These are phyloP conservation scores for Chloropsis cyanopogon DNA, from an alignment of 2,113 vertebrate genomes.

Conservation along the genomic window DNA sequence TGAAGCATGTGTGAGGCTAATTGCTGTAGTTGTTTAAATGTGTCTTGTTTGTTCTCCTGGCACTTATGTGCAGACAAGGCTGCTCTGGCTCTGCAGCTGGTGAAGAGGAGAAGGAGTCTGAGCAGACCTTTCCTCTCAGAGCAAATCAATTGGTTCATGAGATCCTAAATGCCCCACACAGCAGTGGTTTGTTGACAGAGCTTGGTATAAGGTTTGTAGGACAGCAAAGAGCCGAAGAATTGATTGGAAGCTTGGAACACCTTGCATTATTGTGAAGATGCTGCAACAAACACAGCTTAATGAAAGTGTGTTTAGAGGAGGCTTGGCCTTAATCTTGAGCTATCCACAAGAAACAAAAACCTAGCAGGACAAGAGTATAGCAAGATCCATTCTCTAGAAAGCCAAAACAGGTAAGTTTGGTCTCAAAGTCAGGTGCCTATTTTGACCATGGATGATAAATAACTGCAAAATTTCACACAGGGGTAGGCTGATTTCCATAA, in stretches of 20 bases:
- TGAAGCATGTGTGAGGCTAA: not conserved
- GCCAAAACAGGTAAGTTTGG: not conserved
- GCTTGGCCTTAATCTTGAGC: not conserved
- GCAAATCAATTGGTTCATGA: not conserved
- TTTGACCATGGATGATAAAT: not conserved
- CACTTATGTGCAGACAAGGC: not conserved
- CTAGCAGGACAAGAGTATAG: not conserved
- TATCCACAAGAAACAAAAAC: not conserved
- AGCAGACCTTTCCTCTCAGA: not conserved
- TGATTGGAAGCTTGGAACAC: not conserved
- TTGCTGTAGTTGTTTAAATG: not conserved
- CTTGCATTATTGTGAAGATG: not conserved
- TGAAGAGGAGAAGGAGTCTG: not conserved
- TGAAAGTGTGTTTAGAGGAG: not conserved
- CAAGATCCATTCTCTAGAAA: not conserved
- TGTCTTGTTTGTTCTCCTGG: not conserved
- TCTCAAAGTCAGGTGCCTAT: not conserved
- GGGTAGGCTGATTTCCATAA: not conserved
- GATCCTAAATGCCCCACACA: rapidly evolving
- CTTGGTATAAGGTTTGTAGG: not conserved
- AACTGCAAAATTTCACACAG: not conserved
- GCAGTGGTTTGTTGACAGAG: not conserved
- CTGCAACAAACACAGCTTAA: not conserved
- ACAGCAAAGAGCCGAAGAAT: not conserved
- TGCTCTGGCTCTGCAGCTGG: not conserved